These are phyloP conservation scores for Percopsis omiscomaycus DNA, from an alignment of 2,797 vertebrate genomes.

Conservation along the genomic window DNA sequence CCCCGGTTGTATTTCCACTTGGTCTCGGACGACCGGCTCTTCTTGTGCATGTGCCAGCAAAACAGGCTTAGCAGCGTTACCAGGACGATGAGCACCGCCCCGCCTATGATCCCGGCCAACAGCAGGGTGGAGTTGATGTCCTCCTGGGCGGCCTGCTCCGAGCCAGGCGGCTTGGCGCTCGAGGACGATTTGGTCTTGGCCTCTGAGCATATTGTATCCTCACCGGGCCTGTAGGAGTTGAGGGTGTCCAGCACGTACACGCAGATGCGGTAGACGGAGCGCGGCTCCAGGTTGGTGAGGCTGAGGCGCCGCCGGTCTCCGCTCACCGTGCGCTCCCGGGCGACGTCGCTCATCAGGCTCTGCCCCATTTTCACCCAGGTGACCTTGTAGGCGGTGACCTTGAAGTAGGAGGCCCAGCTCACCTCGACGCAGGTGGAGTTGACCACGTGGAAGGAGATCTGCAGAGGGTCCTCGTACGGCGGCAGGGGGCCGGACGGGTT, in stretches of 20 bases:
- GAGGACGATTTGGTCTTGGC: constrained; percentile 85
- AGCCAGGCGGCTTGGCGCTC: constrained; percentile 82
- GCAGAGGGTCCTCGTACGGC: constrained; percentile 84
- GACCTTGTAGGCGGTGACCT: constrained; percentile 91
- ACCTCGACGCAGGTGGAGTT: constrained; percentile 91
- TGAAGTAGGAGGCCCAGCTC: constrained; percentile 90
- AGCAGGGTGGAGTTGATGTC: constrained; percentile 90
- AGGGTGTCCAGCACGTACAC: constrained; percentile 91
- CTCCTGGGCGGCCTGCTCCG: constrained; percentile 87
- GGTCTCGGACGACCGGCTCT: constrained; percentile 87
- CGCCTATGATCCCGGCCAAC: constrained; percentile 90
- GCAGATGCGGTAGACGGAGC: constrained; percentile 93
- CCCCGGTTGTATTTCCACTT: constrained; percentile 99
- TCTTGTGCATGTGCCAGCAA: constrained; percentile 99
- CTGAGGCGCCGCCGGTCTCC: constrained; percentile 84
- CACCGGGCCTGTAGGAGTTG: constrained; percentile 87
- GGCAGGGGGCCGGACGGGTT: constrained; percentile 69
- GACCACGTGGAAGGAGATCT: constrained; percentile 87
- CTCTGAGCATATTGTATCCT: constrained; percentile 93
- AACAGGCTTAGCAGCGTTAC: constrained; percentile 85
- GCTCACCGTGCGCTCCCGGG: constrained; percentile 88
- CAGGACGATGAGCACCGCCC: constrained; percentile 89
- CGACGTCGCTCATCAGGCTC: constrained; percentile 88
- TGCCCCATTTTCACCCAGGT: constrained; percentile 97
- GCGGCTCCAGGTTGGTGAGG: constrained; percentile 87